A percentile compares a stretch with the other conserved stretches of the same genome.
Conservation (phyloP, 2,888 invertebrate genomes). For the Spicauda simplicius region DNA sequence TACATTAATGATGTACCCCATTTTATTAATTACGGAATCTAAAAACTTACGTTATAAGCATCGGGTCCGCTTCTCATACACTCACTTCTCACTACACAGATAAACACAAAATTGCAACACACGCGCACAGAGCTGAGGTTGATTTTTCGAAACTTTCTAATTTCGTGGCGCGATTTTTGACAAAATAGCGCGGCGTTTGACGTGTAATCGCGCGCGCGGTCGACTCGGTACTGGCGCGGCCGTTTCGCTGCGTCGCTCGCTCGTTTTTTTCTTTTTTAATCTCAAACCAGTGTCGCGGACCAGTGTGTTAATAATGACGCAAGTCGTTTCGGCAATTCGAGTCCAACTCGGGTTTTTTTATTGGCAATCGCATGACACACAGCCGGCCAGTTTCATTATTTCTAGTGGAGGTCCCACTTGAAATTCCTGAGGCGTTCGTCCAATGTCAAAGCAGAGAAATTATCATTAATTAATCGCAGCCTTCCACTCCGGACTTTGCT, state of each 20-base stretch:
- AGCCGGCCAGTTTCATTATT: slow-evolving; percentile 30
- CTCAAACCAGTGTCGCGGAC: slow-evolving; percentile 49
- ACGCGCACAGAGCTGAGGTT: slow-evolving; percentile 51
- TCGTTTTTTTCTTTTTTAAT: slow-evolving; percentile 57
- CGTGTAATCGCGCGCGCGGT: slow-evolving; percentile 65
- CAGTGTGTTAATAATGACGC: slow-evolving; percentile 71
- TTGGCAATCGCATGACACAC: slow-evolving; percentile 44
- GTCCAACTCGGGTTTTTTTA: slow-evolving; percentile 59
- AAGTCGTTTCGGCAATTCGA: slow-evolving; percentile 75
- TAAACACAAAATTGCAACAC: slow-evolving; percentile 60
- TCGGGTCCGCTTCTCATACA: slow-evolving; percentile 68
- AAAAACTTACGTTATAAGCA: slow-evolving; percentile 80
- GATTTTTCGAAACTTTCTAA: slow-evolving; percentile 69
- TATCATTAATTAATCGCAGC: slow-evolving; percentile 27
- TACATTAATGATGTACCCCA: slow-evolving; percentile 16
- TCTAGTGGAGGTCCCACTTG: slow-evolving; percentile 24
- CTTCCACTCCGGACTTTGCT: slow-evolving; percentile 1
- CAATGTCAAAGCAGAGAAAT: slow-evolving; percentile 30
- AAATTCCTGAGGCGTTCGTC: slow-evolving; percentile 19
- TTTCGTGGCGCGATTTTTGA: slow-evolving; percentile 59
- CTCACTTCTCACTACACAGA: slow-evolving; percentile 69
- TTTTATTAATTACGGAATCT: slow-evolving; percentile 52
- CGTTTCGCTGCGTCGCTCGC: slow-evolving; percentile 52
- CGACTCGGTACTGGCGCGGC: slow-evolving; percentile 62
- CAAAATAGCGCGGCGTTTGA: slow-evolving; percentile 49